phyloP scores from a whole-genome alignment of 2,888 invertebrate genomes.

The Metalampra italica region DNA sequence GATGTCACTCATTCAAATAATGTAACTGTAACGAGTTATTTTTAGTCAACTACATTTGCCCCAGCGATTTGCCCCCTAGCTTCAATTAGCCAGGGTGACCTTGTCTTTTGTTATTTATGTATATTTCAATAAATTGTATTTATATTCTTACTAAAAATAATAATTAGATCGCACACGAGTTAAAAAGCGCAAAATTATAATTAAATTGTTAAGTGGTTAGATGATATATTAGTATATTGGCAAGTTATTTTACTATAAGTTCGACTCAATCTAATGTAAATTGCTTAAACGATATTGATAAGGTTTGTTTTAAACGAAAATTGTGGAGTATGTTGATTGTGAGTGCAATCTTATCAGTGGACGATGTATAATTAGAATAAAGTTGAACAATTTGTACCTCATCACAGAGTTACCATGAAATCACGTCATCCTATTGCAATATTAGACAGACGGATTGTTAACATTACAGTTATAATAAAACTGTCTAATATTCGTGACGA shows the following conservation, averaged over 20 bases:
- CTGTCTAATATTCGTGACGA: too few relatives aligned
- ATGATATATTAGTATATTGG: conserved; percentile 23
- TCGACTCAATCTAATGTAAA: conserved; percentile 16
- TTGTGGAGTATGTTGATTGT: neutral
- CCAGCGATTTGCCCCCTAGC: too few relatives aligned
- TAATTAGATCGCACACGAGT: conserved; percentile 21
- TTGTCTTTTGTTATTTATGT: too few relatives aligned
- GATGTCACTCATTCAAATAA: too few relatives aligned
- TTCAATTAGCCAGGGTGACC: too few relatives aligned
- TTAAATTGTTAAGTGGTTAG: conserved; percentile 22
- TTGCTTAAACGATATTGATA: conserved; percentile 21
- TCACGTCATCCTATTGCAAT: too few relatives aligned
- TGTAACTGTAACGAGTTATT: too few relatives aligned
- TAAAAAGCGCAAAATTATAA: conserved; percentile 23
- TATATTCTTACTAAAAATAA: conserved; percentile 15
- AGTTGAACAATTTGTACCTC: neutral
- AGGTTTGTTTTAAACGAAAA: conserved; percentile 3
- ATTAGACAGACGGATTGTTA: too few relatives aligned
- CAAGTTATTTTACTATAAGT: conserved; percentile 21
- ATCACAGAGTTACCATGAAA: too few relatives aligned
- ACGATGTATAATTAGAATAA: neutral
- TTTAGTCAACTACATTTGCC: too few relatives aligned
- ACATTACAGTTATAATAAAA: too few relatives aligned
- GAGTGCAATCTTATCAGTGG: too few relatives aligned
- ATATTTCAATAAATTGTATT: neutral